Conservation (phyloP, 2,888 invertebrate species). For the Phyto melanocephala region DNA sequence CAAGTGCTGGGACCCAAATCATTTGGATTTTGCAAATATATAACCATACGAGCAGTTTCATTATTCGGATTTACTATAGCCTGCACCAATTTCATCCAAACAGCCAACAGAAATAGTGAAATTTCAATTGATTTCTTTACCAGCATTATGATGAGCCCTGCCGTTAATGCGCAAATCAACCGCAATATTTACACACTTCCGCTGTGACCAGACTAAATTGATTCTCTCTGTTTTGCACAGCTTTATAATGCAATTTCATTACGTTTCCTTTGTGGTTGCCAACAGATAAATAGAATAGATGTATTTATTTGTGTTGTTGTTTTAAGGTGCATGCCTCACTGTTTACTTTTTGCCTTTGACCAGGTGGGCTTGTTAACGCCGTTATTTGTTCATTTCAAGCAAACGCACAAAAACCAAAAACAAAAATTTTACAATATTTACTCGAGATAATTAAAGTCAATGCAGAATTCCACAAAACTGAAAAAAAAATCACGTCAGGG, state of each 20-base stretch:
- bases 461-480: slow-evolving; percentile 25
- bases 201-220: slow-evolving; percentile 26
- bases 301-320: slow-evolving; percentile 4
- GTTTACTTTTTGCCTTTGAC: slow-evolving; percentile 59
- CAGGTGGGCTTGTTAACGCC: slow-evolving; percentile 58
- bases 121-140: slow-evolving; percentile 19
- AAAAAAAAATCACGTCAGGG: slow-evolving; percentile 37
- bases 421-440: slow-evolving; percentile 47
- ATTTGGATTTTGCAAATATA: slow-evolving; percentile 71
- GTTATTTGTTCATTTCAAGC: slow-evolving; percentile 48
- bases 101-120: slow-evolving; percentile 16
- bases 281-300: slow-evolving; percentile 11
- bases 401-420: neutral
- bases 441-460: slow-evolving; percentile 59
- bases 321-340: slow-evolving; percentile 47
- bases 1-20: slow-evolving; percentile 71
- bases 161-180: neutral
- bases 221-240: slow-evolving; percentile 7
- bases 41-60: slow-evolving; percentile 70
- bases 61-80: slow-evolving; percentile 72
- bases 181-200: slow-evolving; percentile 14
- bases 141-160: neutral
- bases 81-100: neutral
- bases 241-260: slow-evolving; percentile 53
- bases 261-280: slow-evolving; percentile 32